Evolutionary conservation across 2,888 invertebrate species (phyloP), one percentile per base, ranked within the genome.

Genomic region (Celastrina argiolus): DNA sequence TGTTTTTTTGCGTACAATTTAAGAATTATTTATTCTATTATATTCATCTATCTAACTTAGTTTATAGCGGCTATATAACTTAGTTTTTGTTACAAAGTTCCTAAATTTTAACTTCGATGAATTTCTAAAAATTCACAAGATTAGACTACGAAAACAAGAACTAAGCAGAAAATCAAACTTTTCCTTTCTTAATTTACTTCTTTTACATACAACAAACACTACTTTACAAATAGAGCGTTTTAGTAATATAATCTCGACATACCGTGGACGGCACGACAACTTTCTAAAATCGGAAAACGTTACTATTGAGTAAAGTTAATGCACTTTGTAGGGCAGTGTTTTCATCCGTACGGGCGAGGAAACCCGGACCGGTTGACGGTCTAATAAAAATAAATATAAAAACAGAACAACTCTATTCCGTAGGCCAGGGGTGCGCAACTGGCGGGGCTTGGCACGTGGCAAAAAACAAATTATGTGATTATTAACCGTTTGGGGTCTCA

Each of bases 351-450:
- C 51, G n/a, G 39, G 10, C 45, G 26, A 56, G 56, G 59, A 69
- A 67, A 68, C 59, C 64, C 51, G 75, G 77, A 81, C 79, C 80
- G 81, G 82, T 82, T 75, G 76, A 73, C 71, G 76, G 78, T 82
- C 69, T 69, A 73, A 72, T 72, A 74, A 82, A 84, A 83, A 78
- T 79, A 85, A 84, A 84, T 78, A 81, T 61, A 65, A 85, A 83
- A 86, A 78, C 76, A 78, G 81, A 81, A 85, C 82, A 84, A 83
- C 82, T 84, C 83, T 86, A 85, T 87, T 86, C 82, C 78, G 78
- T 81, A 73, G 72, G 69, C 70, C 71, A 63, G 59, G 16, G n/a
- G 18, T 31, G 12, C 0, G 6, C 3, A 59, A 59, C 59, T 18
- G 5, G 26, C 8, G 65, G 65, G 12, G 18, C 7, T 31, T 36